These are phyloP conservation scores for Ramphastos sulfuratus DNA, from an alignment of 2,113 vertebrate genomes.

Conservation along the genomic window DNA sequence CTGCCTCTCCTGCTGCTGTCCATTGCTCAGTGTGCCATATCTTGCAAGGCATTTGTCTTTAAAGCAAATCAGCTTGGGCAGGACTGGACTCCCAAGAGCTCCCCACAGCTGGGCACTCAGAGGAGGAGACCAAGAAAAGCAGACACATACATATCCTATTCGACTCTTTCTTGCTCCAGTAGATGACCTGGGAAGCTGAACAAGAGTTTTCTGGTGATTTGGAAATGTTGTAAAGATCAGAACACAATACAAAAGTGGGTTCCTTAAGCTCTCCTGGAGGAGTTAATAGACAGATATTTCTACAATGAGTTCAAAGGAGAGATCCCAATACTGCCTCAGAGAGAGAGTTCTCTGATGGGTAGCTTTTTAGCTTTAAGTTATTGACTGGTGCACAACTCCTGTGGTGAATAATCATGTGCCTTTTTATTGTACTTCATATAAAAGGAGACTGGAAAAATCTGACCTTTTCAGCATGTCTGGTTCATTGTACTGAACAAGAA, in stretches of 20 bases:
- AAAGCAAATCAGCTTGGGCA: background rate
- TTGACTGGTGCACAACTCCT: constrained; percentile 62
- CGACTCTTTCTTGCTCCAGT: background rate
- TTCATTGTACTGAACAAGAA: constrained; percentile 51
- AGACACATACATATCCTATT: background rate
- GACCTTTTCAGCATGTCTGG: constrained; percentile 75
- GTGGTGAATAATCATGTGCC: constrained; percentile 77
- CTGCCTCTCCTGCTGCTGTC: background rate
- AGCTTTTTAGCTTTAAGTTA: constrained; percentile 69
- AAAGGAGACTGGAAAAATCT: constrained; percentile 50
- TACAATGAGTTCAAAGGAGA: background rate
- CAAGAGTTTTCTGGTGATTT: background rate
- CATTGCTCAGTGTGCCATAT: constrained; percentile 15
- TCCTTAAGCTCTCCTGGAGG: background rate
- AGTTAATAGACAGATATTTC: background rate
- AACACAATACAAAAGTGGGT: background rate
- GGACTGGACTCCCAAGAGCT: background rate
- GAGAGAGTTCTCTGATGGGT: constrained; percentile 36
- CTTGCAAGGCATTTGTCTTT: constrained; percentile 7
- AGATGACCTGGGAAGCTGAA: background rate
- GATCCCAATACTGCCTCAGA: constrained; percentile 8
- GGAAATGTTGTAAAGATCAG: background rate
- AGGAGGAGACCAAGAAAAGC: background rate
- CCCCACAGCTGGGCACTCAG: background rate
- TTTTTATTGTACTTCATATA: constrained; percentile 74